phyloP scores from a whole-genome alignment of 2,888 invertebrate species.

The Synergus laeviventris region DNA sequence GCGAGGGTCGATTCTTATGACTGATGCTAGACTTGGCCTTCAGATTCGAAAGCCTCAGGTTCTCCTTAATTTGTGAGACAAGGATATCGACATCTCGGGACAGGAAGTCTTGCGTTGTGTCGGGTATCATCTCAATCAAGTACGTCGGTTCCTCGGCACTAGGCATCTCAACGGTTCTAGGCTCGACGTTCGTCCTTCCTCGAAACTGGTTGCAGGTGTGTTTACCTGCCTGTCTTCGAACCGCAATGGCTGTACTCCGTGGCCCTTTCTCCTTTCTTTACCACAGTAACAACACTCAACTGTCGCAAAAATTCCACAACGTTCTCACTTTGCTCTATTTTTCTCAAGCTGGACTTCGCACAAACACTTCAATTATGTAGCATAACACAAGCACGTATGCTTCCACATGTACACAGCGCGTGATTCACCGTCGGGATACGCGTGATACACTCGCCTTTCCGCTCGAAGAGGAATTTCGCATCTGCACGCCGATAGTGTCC shows the following conservation, averaged over 20 bases:
- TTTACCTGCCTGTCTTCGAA: background rate
- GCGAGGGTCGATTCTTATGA: constrained; percentile 73
- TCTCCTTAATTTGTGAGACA: constrained; percentile 83
- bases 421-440: constrained; percentile 65
- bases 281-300: constrained; percentile 27
- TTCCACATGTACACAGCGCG: constrained; percentile 59
- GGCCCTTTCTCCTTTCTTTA: constrained; percentile 26
- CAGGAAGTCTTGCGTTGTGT: constrained; percentile 72
- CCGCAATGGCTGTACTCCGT: constrained; percentile 3
- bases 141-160: constrained; percentile 72
- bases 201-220: background rate
- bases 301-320: background rate
- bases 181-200: constrained; percentile 40
- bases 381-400: constrained; percentile 44
- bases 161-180: constrained; percentile 64
- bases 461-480: constrained; percentile 35
- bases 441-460: constrained; percentile 50
- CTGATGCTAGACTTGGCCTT: constrained; percentile 71
- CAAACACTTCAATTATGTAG: constrained; percentile 39
- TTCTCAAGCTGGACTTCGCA: constrained; percentile 44
- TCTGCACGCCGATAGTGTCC: constrained; percentile 14
- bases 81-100: constrained; percentile 81
- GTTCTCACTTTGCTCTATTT: constrained; percentile 42
- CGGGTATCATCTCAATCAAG: constrained; percentile 72
- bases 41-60: constrained; percentile 78